Conservation (phyloP, 1,140 invertebrate genomes). For the Carcinoscorpius rotundicauda region DNA sequence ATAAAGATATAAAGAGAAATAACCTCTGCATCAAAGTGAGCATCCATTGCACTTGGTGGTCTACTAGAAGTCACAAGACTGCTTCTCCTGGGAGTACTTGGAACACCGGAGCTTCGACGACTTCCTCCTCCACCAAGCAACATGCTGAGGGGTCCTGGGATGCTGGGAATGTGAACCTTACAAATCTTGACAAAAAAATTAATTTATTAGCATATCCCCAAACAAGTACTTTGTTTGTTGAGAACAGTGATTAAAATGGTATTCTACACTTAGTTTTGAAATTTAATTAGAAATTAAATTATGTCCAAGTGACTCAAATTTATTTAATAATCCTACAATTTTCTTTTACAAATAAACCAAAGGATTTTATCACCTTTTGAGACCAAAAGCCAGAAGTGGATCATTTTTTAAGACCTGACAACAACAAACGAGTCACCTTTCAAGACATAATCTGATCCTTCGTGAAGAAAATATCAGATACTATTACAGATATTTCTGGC, state of each 20-base stretch:
- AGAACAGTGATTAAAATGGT: no score
- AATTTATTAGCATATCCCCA: not conserved
- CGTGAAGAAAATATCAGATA: no score
- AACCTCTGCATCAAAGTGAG: conserved; percentile 47
- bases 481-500: no score
- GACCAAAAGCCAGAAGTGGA: no score
- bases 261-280: no score
- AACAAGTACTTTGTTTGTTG: no score
- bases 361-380: not conserved
- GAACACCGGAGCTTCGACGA: conserved; percentile 39
- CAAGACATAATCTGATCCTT: no score
- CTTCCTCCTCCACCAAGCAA: conserved; percentile 24
- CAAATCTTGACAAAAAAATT: conserved; percentile 46
- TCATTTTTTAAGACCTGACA: no score
- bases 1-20: conserved; percentile 6
- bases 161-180: conserved; percentile 67
- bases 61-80: conserved; percentile 44
- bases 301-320: no score
- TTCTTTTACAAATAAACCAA: not conserved
- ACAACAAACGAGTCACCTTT: no score
- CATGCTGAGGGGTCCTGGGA: conserved; percentile 46
- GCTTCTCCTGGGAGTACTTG: conserved; percentile 37
- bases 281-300: no score
- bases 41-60: conserved; percentile 42
- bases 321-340: not conserved